phyloP scores from a whole-genome alignment of 2,888 invertebrate species.

The Erebia aethiops region DNA sequence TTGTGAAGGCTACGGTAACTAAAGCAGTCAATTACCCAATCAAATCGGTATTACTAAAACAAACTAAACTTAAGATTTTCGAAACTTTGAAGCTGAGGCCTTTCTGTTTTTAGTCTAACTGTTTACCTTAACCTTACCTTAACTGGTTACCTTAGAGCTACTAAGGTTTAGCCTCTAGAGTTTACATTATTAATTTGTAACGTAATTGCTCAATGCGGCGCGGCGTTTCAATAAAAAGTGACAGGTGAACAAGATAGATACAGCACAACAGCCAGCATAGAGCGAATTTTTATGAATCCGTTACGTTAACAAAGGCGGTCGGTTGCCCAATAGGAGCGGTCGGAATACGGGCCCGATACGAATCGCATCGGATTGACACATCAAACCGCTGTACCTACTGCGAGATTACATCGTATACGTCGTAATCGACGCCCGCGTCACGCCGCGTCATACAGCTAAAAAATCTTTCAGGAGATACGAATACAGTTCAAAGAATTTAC shows the following conservation, averaged over 20 bases:
- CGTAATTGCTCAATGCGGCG: constrained; percentile 28
- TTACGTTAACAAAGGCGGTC: constrained; percentile 77
- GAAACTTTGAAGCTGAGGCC: neutral
- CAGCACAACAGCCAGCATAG: constrained; percentile 24
- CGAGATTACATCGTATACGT: constrained; percentile 72
- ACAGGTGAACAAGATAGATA: constrained; percentile 49
- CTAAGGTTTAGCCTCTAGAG: neutral
- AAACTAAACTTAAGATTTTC: neutral
- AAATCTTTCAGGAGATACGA: constrained; percentile 20
- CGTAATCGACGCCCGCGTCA: constrained; percentile 66
- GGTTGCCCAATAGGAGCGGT: constrained; percentile 78
- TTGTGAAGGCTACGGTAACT: neutral
- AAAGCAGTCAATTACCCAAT: neutral
- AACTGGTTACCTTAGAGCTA: neutral
- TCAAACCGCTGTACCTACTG: constrained; percentile 61
- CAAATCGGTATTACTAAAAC: neutral
- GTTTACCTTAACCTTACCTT: neutral
- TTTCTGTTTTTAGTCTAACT: neutral
- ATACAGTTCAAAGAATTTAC: constrained; percentile 12
- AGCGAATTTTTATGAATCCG: constrained; percentile 70
- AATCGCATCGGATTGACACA: constrained; percentile 72
- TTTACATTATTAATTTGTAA: constrained; percentile 20
- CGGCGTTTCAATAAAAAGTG: constrained; percentile 31
- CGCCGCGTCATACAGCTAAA: constrained; percentile 43
- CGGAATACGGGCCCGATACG: constrained; percentile 67